Conservation (phyloP, 2,888 invertebrate species). For the Oxyteleia sp. region DNA sequence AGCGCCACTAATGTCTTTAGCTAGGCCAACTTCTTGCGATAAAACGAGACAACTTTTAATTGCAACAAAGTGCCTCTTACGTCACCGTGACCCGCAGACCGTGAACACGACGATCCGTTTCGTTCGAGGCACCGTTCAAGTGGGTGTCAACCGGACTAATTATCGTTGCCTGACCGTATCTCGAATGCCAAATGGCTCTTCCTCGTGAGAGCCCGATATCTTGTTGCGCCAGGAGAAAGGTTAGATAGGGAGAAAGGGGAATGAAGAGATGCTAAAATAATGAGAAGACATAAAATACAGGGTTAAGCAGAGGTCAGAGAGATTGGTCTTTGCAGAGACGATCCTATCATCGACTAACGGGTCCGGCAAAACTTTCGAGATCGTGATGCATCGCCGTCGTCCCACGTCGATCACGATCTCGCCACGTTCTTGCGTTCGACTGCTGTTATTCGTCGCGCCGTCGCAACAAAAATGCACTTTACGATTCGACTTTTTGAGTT, state of each 20-base stretch:
- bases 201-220: conserved; percentile 69
- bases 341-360: conserved; percentile 86
- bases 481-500: conserved; percentile 68
- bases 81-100: conserved; percentile 71
- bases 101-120: conserved; percentile 75
- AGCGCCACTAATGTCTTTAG: conserved; percentile 49
- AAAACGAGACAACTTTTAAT: conserved; percentile 75
- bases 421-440: conserved; percentile 75
- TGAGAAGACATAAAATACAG: conserved; percentile 75
- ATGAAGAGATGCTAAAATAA: conserved; percentile 75
- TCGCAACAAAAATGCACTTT: conserved; percentile 72
- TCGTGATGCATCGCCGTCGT: conserved; percentile 82
- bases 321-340: conserved; percentile 79
- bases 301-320: conserved; percentile 75
- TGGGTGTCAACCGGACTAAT: conserved; percentile 76
- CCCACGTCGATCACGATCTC: conserved; percentile 83
- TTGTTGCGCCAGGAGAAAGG: conserved; percentile 68
- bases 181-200: conserved; percentile 76
- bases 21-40: conserved; percentile 64
- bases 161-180: conserved; percentile 74
- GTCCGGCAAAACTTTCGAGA: conserved; percentile 84
- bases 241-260: conserved; percentile 73
- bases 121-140: conserved; percentile 68
- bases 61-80: conserved; percentile 74
- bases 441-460: conserved; percentile 74